Conservation (phyloP, 2,113 vertebrate species). For the Progne subis region DNA sequence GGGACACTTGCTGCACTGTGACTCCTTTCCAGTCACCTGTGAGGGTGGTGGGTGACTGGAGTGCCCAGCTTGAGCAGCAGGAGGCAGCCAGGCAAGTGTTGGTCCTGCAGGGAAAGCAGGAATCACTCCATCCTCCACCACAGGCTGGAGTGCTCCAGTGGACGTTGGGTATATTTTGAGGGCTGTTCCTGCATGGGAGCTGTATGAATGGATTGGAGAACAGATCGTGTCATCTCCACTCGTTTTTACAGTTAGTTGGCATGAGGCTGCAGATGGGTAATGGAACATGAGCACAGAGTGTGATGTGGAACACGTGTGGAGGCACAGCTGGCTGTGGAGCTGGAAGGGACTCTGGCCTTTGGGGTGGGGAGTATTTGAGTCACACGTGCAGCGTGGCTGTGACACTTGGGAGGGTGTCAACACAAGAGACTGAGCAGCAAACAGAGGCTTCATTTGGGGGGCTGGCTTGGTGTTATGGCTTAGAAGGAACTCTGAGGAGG, state of each 20-base stretch:
- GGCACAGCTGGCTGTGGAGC: neutral
- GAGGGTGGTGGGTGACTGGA: neutral
- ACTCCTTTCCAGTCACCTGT: neutral
- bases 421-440: neutral
- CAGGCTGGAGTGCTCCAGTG: neutral
- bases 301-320: neutral
- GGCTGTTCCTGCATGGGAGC: neutral
- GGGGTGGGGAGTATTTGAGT: neutral
- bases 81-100: neutral
- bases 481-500: neutral
- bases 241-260: neutral
- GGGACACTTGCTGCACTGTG: neutral
- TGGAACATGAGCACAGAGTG: neutral
- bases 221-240: neutral
- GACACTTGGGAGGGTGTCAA: neutral
- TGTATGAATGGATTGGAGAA: neutral
- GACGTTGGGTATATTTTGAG: fast-evolving
- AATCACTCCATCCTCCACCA: neutral
- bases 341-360: neutral
- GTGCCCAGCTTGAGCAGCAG: neutral
- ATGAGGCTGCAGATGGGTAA: neutral
- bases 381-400: neutral
- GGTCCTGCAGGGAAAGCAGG: neutral
- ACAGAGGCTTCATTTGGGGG: neutral
- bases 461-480: neutral